These are phyloP conservation scores for Callipepla squamata DNA, from an alignment of 2,113 vertebrate genomes.

Conservation along the genomic window DNA sequence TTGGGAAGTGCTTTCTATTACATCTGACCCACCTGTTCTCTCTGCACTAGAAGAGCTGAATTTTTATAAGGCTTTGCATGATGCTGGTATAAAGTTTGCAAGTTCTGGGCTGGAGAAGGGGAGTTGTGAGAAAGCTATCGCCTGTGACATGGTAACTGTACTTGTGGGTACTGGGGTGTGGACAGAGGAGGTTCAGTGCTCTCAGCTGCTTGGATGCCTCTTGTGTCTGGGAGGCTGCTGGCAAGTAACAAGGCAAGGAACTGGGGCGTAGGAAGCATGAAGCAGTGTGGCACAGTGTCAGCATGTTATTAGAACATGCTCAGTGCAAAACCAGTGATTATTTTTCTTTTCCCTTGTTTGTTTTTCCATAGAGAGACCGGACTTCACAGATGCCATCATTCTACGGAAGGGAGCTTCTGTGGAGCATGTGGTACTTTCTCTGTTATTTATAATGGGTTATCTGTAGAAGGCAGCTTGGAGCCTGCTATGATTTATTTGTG, in stretches of 20 bases:
- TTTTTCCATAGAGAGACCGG: slow-evolving; percentile 87
- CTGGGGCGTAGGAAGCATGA: neutral
- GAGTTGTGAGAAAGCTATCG: neutral
- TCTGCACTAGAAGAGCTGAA: neutral
- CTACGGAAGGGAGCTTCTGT: slow-evolving; percentile 93
- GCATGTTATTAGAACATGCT: neutral
- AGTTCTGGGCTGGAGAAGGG: neutral
- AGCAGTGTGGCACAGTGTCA: neutral
- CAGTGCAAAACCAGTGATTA: neutral
- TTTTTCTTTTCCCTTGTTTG: neutral
- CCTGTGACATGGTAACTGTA: neutral
- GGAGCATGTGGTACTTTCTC: slow-evolving; percentile 91
- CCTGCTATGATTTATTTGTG: neutral
- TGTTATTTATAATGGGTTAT: neutral
- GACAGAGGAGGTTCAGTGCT: neutral
- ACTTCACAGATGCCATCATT: slow-evolving; percentile 95
- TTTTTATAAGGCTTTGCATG: neutral
- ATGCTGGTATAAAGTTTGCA: neutral
- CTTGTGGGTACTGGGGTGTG: neutral
- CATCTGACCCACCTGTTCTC: neutral
- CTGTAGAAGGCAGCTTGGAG: neutral
- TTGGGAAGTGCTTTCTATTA: neutral
- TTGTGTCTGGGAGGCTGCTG: neutral
- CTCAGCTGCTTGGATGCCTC: neutral
- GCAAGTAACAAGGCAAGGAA: neutral